Conservation (phyloP, 1,140 invertebrate genomes). For the Drosophila serrata region DNA sequence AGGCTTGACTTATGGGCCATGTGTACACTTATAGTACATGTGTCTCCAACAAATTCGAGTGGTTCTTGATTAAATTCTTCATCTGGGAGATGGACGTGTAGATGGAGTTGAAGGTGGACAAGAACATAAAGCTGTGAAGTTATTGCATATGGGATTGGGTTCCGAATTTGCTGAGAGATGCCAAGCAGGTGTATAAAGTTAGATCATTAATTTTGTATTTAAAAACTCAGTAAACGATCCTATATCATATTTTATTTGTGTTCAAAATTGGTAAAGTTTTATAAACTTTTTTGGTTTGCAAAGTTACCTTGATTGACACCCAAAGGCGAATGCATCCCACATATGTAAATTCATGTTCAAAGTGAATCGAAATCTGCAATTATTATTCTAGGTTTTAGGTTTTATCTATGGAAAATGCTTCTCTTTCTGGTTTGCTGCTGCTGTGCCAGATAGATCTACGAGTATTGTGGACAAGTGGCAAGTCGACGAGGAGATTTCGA, state of each 20-base stretch:
- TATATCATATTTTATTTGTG: neutral
- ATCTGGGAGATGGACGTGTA: constrained; percentile 11
- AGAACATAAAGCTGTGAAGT: constrained; percentile 11
- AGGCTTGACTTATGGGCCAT: constrained; percentile 60
- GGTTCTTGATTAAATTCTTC: constrained; percentile 46
- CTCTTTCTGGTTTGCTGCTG: neutral
- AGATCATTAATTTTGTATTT: no score
- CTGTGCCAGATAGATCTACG: constrained; percentile 25
- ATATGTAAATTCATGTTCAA: constrained; percentile 2
- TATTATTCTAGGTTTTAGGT: constrained; percentile 4
- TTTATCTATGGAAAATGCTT: neutral
- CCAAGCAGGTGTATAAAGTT: neutral
- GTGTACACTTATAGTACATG: constrained; percentile 43
- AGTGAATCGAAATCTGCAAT: constrained; percentile 1
- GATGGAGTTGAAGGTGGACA: neutral
- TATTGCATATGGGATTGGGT: constrained; percentile 3
- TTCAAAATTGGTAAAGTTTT: no score
- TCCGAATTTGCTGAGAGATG: neutral
- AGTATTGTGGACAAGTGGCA: constrained; percentile 39
- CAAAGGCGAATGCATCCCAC: neutral
- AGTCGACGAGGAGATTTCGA: constrained; percentile 47
- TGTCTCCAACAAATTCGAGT: constrained; percentile 34
- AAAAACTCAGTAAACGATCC: no score
- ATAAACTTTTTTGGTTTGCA: no score
- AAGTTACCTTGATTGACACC: neutral